A percentile compares a stretch with the other conserved stretches of the same genome.
These are phyloP conservation scores for Poicephalus gulielmi DNA, from an alignment of 2,113 vertebrate genomes.

Conservation along the genomic window DNA sequence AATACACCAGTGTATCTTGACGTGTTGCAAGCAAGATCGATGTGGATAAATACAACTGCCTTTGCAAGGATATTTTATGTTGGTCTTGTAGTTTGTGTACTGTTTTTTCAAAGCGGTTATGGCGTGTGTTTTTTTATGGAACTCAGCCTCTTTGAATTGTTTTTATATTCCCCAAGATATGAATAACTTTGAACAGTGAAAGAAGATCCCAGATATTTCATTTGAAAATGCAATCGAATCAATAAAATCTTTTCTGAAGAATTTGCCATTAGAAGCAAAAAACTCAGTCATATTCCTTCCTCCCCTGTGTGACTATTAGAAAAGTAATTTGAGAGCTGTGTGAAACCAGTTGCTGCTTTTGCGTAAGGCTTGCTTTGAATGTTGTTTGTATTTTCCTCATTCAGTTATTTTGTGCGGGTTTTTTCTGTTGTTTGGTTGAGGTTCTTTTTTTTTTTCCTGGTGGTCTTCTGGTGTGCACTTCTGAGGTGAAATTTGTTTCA, in stretches of 20 bases:
- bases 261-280: neutral
- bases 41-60: accelerated
- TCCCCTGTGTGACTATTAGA: neutral
- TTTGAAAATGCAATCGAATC: neutral
- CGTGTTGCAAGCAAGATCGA: neutral
- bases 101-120: neutral
- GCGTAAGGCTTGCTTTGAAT: neutral
- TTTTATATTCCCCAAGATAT: neutral
- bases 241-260: neutral
- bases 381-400: neutral
- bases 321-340: neutral
- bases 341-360: neutral
- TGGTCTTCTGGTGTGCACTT: neutral
- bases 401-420: neutral
- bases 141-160: neutral
- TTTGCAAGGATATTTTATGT: neutral
- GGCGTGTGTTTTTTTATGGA: neutral
- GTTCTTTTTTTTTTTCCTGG: neutral
- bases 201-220: neutral
- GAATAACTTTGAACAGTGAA: neutral
- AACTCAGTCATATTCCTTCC: neutral
- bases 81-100: neutral
- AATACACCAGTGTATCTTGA: accelerated
- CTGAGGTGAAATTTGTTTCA: neutral
- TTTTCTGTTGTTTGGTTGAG: neutral